Evolutionary conservation across 2,888 invertebrate species (phyloP).

Genomic region (Tachystola acroxantha): DNA sequence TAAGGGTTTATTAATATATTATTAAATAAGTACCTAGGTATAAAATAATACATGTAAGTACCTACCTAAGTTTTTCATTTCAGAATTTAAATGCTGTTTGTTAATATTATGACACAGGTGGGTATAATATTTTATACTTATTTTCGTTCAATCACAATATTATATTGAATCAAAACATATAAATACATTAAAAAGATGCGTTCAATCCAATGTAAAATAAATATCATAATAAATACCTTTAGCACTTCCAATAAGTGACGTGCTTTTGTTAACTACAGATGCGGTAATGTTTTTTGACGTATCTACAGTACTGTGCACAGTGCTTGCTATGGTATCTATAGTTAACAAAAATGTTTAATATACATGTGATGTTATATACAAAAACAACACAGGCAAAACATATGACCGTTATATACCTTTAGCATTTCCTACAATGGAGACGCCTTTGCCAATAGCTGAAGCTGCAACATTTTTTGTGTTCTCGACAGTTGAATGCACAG

Average conservation of each 20-base stretch:
- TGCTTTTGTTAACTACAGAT: slow-evolving; percentile 38
- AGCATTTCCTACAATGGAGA: slow-evolving; percentile 29
- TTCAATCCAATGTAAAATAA: too few relatives aligned
- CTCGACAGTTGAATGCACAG: slow-evolving; percentile 29
- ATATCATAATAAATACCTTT: slow-evolving; percentile 25
- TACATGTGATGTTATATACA: neutral
- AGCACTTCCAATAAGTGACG: slow-evolving; percentile 27
- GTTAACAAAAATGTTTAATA: slow-evolving; percentile 13
- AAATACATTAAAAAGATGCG: too few relatives aligned
- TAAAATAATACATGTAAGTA: too few relatives aligned
- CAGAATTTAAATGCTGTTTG: too few relatives aligned
- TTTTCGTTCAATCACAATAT: too few relatives aligned
- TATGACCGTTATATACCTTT: slow-evolving; percentile 23
- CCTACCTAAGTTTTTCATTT: too few relatives aligned
- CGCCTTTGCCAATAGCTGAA: slow-evolving; percentile 41
- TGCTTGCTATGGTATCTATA: slow-evolving; percentile 33
- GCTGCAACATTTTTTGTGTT: slow-evolving; percentile 40
- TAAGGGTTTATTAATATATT: too few relatives aligned
- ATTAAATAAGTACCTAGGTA: too few relatives aligned
- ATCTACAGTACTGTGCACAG: slow-evolving; percentile 34
- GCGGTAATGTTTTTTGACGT: slow-evolving; percentile 41
- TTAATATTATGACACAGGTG: too few relatives aligned
- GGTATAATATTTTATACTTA: too few relatives aligned
- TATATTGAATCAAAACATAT: too few relatives aligned
- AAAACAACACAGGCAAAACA: neutral